Percentiles rank a stretch among this genome's conserved stretches.
Conservation (phyloP, 35 echinoderm and acorn worm species). For the Ptychodera flava region DNA sequence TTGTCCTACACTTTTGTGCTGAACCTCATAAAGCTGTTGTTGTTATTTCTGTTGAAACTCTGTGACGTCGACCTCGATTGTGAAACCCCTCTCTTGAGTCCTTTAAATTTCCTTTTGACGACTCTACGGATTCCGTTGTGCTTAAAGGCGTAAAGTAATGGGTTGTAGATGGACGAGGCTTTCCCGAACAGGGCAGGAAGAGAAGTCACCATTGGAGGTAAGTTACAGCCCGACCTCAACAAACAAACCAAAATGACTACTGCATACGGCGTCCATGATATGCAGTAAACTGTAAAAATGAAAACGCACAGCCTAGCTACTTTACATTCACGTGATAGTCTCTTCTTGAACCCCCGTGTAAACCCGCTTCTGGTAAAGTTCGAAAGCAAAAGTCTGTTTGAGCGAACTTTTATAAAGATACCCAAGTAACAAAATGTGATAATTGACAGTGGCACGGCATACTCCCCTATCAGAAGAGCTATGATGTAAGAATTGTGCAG, state of each 20-base stretch:
- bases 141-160: neutral
- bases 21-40: no score
- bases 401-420: neutral
- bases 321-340: neutral
- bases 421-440: neutral
- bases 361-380: neutral
- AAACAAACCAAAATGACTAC: neutral
- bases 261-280: neutral
- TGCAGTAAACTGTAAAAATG: neutral
- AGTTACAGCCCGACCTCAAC: neutral
- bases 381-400: no score
- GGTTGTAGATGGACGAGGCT: neutral
- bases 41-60: no score
- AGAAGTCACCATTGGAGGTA: neutral
- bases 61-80: no score
- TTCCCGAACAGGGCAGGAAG: neutral
- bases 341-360: no score
- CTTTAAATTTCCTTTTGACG: neutral
- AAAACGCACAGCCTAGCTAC: neutral
- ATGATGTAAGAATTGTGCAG: neutral
- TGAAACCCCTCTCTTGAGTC: no score
- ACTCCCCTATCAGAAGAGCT: neutral
- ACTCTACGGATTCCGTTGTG: neutral
- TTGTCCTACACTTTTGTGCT: no score
- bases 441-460: neutral